Percentiles rank a stretch among this genome's conserved stretches.
Evolutionary conservation across 2,888 invertebrate genomes (phyloP).

Genomic region (Sminthurinus aureus): DNA sequence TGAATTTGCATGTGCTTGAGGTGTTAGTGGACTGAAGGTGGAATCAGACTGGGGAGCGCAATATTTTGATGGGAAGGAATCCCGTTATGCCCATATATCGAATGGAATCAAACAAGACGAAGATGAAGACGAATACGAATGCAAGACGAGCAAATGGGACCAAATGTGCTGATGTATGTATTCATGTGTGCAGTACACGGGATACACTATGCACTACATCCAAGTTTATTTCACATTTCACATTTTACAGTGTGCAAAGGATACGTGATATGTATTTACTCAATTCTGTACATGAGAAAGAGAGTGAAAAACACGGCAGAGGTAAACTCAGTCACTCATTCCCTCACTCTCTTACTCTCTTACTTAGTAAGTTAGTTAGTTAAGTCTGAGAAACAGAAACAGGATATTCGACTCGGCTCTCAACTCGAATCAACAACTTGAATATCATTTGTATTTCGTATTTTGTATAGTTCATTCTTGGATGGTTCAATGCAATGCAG

Average conservation of each 20-base stretch:
- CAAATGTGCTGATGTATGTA: background rate
- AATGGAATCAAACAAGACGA: background rate
- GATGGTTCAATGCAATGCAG: too few relatives aligned
- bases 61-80: slow-evolving; percentile 20
- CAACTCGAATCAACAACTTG: background rate
- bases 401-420: background rate
- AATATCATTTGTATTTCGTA: background rate
- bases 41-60: background rate
- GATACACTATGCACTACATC: background rate
- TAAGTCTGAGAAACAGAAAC: background rate
- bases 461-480: background rate
- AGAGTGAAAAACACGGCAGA: background rate
- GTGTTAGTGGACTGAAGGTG: slow-evolving; percentile 9
- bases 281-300: too few relatives aligned
- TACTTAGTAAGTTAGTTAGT: too few relatives aligned
- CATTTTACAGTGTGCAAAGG: too few relatives aligned
- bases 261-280: too few relatives aligned
- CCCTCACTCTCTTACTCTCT: background rate
- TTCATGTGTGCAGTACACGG: background rate
- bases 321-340: background rate
- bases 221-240: background rate
- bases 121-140: background rate
- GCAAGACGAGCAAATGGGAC: background rate
- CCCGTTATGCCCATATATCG: slow-evolving; percentile 22
- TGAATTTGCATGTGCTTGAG: slow-evolving; percentile 15